Base-by-base conservation (phyloP, 2,113 vertebrate species). In the Arizona elegans region DNA sequence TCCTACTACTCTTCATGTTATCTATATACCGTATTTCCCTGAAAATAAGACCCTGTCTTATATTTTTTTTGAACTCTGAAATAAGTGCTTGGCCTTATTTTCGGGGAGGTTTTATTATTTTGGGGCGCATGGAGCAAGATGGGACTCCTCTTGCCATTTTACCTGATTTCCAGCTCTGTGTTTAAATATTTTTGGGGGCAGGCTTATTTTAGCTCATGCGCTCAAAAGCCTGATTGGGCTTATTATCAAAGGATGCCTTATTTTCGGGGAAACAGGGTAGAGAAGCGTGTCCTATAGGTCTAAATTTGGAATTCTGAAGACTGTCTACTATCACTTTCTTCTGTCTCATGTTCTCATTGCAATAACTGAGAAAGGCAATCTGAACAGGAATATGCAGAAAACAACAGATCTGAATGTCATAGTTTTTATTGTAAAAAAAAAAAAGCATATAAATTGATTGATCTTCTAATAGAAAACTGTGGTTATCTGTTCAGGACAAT, bases 281-380 rank as follows among this genome's bases (percentile, higher is more conserved):
- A 5, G 33, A 26, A 92, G 92, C 55, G 5, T 19, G 19, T 43
- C 29, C 24, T 33, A 54, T 70, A 23, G 90, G 88, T 59, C 85
- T 90, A 92, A 91, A 62, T 87, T 43, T 47, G 0, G 0, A 38
- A 94, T 70, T 2, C n/a, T 13, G 0, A 0, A 58, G 29, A 87
- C 2, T 58, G 38, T 43, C 21, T 75, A 33, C 17, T 59, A 23
- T 10, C 19, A 29, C 1, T 81, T 29, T 5, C 26, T 92, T 54
- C 23, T 59, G 3, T 33, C 70, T 90, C n/a, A 19, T 19, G 6
- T 19, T 81, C n/a, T 38, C 86, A 88, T 55, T 55, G 70, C n/a
- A 53, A 33, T 88, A 52, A 75, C 23, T 5, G 9, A 56, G 38
- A 19, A 89, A 11, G 1, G 23, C 3, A 92, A 58, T 24, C 3